These are phyloP conservation scores for Aselliscus stoliczkanus DNA, from an alignment of 2,797 vertebrate genomes.

Conservation along the genomic window DNA sequence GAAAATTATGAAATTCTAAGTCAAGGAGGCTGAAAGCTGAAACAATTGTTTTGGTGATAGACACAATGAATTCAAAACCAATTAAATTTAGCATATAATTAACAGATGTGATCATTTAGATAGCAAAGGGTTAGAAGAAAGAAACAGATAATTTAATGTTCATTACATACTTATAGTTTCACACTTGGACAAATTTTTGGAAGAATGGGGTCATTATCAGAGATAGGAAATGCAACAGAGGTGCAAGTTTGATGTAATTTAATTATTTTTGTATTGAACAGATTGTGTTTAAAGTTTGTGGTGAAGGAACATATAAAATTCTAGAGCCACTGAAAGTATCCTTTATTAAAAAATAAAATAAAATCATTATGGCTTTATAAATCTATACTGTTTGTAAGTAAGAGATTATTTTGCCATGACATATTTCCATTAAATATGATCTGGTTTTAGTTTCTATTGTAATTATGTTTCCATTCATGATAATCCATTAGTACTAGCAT, in stretches of 20 bases:
- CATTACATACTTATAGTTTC: background rate
- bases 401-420: background rate
- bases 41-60: background rate
- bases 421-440: background rate
- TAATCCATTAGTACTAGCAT: background rate
- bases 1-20: background rate
- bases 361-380: background rate
- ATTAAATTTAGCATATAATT: background rate
- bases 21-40: background rate
- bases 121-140: background rate
- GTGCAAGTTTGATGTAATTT: background rate
- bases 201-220: background rate
- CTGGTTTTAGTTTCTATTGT: background rate
- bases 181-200: background rate
- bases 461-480: background rate
- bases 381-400: background rate
- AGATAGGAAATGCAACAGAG: background rate
- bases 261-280: background rate
- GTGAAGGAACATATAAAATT: background rate
- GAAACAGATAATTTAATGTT: background rate
- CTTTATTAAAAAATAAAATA: background rate
- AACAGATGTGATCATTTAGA: background rate
- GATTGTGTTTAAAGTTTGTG: background rate
- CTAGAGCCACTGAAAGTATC: background rate
- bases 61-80: background rate